Conservation (phyloP, 2,113 vertebrate species). For the Brachypodius melanocephalos region DNA sequence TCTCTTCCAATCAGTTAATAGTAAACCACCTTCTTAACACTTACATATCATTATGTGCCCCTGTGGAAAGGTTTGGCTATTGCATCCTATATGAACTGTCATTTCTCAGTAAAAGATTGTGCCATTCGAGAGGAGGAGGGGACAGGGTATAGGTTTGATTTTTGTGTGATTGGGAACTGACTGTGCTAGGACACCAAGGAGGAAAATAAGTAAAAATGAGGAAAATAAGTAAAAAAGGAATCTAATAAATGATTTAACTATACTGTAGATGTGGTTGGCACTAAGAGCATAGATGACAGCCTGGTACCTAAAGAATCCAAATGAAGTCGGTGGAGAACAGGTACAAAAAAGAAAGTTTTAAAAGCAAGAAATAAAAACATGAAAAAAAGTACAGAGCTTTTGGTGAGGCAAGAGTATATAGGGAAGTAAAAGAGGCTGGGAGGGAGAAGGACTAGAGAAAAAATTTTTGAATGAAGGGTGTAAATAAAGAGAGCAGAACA, state of each 20-base stretch:
- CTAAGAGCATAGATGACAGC: neutral
- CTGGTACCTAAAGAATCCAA: neutral
- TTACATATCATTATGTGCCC: neutral
- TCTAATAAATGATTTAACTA: neutral
- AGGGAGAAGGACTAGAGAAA: neutral
- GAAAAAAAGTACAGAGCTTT: neutral
- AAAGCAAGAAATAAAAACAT: neutral
- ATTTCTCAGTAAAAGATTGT: neutral
- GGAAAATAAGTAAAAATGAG: neutral
- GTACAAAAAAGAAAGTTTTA: neutral
- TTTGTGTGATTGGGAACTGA: neutral
- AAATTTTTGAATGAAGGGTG: neutral
- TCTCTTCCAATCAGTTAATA: neutral
- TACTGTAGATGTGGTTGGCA: neutral
- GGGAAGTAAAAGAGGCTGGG: neutral
- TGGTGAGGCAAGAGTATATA: neutral
- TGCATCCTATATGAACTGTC: neutral
- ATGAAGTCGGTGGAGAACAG: neutral
- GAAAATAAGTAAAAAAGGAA: neutral
- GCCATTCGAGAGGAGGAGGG: neutral
- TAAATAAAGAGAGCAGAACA: neutral
- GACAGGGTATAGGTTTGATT: neutral
- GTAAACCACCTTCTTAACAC: neutral
- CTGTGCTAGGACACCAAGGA: neutral
- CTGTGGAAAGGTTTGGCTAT: neutral